Evolutionary conservation across 2,888 invertebrate species (phyloP).

Genomic region (Polydrusus tereticollis): DNA sequence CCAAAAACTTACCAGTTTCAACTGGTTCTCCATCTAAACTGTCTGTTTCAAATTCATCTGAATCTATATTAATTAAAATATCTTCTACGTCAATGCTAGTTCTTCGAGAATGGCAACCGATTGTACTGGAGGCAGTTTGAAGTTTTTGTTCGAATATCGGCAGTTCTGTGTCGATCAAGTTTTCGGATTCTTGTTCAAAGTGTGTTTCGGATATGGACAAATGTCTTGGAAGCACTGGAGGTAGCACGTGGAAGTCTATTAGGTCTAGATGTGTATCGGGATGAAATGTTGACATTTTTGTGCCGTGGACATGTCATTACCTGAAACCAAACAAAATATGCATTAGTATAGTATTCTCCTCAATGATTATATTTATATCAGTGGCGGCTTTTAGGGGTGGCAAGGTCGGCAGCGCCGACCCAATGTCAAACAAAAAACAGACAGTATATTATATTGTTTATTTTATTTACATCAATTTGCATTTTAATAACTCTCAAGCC

Average conservation of each 20-base stretch:
- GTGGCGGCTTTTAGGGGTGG: too few species aligned
- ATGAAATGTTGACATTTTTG: slow-evolving; percentile 27
- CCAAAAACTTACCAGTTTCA: slow-evolving; percentile 33
- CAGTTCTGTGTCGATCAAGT: slow-evolving; percentile 64
- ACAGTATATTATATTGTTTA: too few species aligned
- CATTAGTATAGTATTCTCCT: neutral
- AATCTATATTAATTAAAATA: slow-evolving; percentile 63
- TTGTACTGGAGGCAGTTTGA: slow-evolving; percentile 55
- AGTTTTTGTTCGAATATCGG: slow-evolving; percentile 63
- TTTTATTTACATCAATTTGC: too few species aligned
- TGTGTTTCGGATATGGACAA: slow-evolving; percentile 34
- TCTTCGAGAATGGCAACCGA: slow-evolving; percentile 34
- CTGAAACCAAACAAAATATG: slow-evolving; percentile 19
- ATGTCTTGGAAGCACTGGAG: slow-evolving; percentile 59
- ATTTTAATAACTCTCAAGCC: too few species aligned
- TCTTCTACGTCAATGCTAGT: slow-evolving; percentile 63
- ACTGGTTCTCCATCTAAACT: slow-evolving; percentile 43
- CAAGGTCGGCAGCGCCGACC: too few species aligned
- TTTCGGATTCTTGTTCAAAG: slow-evolving; percentile 55
- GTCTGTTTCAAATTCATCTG: slow-evolving; percentile 40
- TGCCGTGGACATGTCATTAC: slow-evolving; percentile 29
- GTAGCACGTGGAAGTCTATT: slow-evolving; percentile 63
- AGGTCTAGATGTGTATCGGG: slow-evolving; percentile 54
- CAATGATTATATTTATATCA: too few species aligned
- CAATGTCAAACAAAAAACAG: too few species aligned